These are phyloP conservation scores for Drosophila sturtevanti DNA, from an alignment of 1,140 invertebrate species.

Conservation along the genomic window DNA sequence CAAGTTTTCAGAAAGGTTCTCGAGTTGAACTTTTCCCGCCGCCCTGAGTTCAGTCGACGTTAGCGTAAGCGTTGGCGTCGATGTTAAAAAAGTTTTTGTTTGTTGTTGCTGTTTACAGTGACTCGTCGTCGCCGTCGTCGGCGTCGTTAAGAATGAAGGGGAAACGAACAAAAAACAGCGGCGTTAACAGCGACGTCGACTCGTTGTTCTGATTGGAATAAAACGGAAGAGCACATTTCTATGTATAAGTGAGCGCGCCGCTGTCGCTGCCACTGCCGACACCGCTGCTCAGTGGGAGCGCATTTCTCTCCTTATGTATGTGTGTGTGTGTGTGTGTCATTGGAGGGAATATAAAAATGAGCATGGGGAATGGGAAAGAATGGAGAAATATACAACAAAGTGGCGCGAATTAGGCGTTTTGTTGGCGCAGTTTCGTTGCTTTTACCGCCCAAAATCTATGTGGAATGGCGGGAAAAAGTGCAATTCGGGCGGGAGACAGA, in stretches of 20 bases:
- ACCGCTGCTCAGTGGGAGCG: conserved; percentile 34
- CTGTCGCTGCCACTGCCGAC: neutral
- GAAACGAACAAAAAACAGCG: conserved; percentile 18
- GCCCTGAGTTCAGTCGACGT: conserved; percentile 29
- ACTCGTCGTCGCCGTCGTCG: neutral
- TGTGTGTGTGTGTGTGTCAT: conserved; percentile 44
- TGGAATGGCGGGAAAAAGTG: conserved; percentile 70
- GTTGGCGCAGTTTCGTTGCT: conserved; percentile 71
- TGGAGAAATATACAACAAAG: conserved; percentile 61
- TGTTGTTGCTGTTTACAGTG: conserved; percentile 45
- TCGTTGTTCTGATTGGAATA: conserved; percentile 72
- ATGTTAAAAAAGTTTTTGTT: conserved; percentile 64
- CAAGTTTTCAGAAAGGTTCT: conserved; percentile 65
- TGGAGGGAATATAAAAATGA: conserved; percentile 52
- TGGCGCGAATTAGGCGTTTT: conserved; percentile 76
- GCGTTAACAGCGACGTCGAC: conserved; percentile 17
- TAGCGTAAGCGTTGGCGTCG: conserved; percentile 18
- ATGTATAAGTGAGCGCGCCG: conserved; percentile 24
- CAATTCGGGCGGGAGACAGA: conserved; percentile 56
- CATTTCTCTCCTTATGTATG: conserved; percentile 20
- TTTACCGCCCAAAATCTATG: conserved; percentile 78
- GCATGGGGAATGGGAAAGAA: conserved; percentile 50
- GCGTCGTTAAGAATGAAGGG: conserved; percentile 24
- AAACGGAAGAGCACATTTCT: conserved; percentile 60
- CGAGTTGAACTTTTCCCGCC: conserved; percentile 66